phyloP scores from a whole-genome alignment of 2,888 invertebrate species.

The Cactoblastis cactorum region DNA sequence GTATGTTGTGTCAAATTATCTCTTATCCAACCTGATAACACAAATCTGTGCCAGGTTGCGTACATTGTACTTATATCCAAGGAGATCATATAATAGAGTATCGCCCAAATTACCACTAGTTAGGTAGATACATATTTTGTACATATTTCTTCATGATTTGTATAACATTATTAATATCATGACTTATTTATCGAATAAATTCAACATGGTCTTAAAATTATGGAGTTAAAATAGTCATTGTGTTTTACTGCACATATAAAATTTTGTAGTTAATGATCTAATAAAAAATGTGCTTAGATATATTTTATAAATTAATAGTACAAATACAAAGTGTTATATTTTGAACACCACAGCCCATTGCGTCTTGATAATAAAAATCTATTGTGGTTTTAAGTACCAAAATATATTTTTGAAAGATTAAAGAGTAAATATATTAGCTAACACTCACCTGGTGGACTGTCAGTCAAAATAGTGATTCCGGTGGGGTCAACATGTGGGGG shows the following conservation, averaged over 20 bases:
- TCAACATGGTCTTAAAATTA: no score
- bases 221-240: background rate
- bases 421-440: background rate
- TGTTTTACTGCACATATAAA: background rate
- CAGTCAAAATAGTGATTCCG: constrained; percentile 85
- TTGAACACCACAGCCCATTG: background rate
- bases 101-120: background rate
- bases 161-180: no score
- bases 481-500: constrained; percentile 90
- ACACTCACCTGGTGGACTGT: constrained; percentile 78
- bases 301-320: background rate
- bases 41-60: constrained; percentile 1
- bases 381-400: background rate
- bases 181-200: no score
- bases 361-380: background rate
- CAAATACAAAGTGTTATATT: no score
- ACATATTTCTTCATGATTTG: background rate
- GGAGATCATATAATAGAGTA: constrained; percentile 1
- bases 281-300: background rate
- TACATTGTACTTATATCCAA: background rate
- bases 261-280: background rate
- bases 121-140: background rate
- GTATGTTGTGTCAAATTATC: background rate
- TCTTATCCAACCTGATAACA: background rate
- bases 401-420: background rate